Base-by-base conservation (phyloP, 2,113 vertebrate species). In the Clarias macrocephalus region DNA sequence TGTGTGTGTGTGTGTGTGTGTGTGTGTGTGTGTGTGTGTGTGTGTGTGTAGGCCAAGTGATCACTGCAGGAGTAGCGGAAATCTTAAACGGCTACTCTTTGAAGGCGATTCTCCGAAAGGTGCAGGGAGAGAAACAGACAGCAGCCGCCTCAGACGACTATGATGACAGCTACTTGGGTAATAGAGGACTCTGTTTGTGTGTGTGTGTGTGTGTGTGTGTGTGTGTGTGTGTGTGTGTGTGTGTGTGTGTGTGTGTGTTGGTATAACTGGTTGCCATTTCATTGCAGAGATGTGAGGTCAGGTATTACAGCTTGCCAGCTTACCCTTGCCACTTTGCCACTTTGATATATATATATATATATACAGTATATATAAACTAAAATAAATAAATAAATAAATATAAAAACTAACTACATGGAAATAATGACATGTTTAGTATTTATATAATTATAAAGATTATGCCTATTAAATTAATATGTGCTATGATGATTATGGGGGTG, bases 111-210 rank as follows among this genome's bases (percentile, higher is more conserved):
- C 92, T 98, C 83, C 95, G 97, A 90, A 96, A 95, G 86, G 89
- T 99, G 90, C 93, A 95, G 68, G 95, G 95, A 91, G 97, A 99
- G 93, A 99, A 97, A 88, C 96, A 98, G 89, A 99, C 97, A 1
- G 93, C 94, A 66, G 96, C 97, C 77, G 96, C 97, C 30, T 96
- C 97, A 68, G 96, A 98, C 75, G 93, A 94, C 1, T 97, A 99
- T 2, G 98, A 99, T 1, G 97, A 99, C 90, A 99, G 95, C 89
- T 99, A 99, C 91, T 94, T 99, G 8, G 98, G 98, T 99, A 95
- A 96, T 95, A 77, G 12, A 82, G 62, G 30, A 57, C 56, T 15
- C 12, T 79, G 62, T 62, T 18, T 70, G 48, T 37, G 16, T 56
- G 33, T 25, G 25, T 62, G 21, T 87, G 65, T 81, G 75, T 13